A percentile compares a stretch with the other conserved stretches of the same genome.
Conservation (phyloP, 2,113 vertebrate genomes). For the Gallinago paraguaiae region DNA sequence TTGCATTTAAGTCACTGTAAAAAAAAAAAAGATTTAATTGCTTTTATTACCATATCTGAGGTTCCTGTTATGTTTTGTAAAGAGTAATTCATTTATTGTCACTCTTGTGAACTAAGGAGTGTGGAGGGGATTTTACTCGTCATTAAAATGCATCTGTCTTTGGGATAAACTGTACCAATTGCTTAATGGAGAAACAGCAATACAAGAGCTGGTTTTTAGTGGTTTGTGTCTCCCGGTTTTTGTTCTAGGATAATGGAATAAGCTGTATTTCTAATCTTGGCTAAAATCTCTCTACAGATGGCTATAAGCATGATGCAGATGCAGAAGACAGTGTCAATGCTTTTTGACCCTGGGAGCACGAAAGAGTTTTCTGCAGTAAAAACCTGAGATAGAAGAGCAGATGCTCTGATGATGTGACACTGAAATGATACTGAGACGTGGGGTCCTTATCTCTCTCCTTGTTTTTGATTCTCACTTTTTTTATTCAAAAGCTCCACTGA, state of each 20-base stretch:
- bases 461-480: background rate
- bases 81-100: background rate
- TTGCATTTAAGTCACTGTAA: background rate
- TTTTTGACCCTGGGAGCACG: background rate
- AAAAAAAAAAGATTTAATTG: background rate
- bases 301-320: background rate
- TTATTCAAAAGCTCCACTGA: background rate
- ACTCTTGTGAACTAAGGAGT: background rate
- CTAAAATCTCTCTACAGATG: constrained; percentile 37
- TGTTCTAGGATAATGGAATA: constrained; percentile 25
- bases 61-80: background rate
- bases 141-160: background rate
- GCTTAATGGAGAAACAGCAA: constrained; percentile 10
- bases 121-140: constrained; percentile 13
- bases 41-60: background rate
- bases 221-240: background rate
- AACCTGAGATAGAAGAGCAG: background rate
- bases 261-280: constrained; percentile 31
- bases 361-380: background rate
- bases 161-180: constrained; percentile 8
- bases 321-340: background rate
- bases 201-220: background rate
- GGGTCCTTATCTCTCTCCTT: background rate
- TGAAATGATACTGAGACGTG: background rate
- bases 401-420: background rate